Evolutionary conservation across 64 coral and sea anemone species (phyloP).

Genomic region (Actinia tenebrosa): DNA sequence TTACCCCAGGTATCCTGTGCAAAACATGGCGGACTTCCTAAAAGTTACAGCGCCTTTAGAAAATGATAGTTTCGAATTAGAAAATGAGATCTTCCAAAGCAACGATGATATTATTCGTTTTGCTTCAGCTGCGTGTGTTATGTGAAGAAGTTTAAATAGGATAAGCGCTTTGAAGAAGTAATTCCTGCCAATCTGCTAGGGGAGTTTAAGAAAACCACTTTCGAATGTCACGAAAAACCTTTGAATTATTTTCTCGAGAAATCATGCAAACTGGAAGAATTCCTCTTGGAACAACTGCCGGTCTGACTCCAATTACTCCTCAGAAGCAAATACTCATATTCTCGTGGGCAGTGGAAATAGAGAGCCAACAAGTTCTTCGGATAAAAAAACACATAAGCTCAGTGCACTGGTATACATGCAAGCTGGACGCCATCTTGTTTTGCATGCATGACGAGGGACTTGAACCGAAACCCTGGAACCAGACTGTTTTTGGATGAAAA

Average conservation of each 20-base stretch:
- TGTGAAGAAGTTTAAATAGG: constrained; percentile 1
- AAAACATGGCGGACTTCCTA: constrained; percentile 1
- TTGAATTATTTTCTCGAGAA: constrained; percentile 21
- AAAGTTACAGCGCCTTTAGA: background rate
- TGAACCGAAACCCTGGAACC: too few species aligned
- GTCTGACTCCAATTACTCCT: constrained; percentile 29
- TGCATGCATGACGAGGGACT: too few species aligned
- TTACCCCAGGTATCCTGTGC: background rate
- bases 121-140: background rate
- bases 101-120: background rate
- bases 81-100: background rate
- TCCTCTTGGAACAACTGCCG: constrained; percentile 17
- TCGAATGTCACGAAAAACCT: constrained; percentile 42
- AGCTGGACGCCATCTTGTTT: too few species aligned
- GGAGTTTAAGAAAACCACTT: constrained; percentile 59
- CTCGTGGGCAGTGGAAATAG: constrained; percentile 28
- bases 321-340: constrained; percentile 37
- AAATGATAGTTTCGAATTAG: background rate
- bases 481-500: too few species aligned
- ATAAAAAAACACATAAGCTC: too few species aligned
- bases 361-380: background rate
- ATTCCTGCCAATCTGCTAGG: constrained; percentile 33
- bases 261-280: constrained; percentile 34
- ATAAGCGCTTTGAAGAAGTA: constrained; percentile 15
- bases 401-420: too few species aligned